phyloP scores from a whole-genome alignment of 2,113 vertebrate species.

The Seriola dumerili region DNA sequence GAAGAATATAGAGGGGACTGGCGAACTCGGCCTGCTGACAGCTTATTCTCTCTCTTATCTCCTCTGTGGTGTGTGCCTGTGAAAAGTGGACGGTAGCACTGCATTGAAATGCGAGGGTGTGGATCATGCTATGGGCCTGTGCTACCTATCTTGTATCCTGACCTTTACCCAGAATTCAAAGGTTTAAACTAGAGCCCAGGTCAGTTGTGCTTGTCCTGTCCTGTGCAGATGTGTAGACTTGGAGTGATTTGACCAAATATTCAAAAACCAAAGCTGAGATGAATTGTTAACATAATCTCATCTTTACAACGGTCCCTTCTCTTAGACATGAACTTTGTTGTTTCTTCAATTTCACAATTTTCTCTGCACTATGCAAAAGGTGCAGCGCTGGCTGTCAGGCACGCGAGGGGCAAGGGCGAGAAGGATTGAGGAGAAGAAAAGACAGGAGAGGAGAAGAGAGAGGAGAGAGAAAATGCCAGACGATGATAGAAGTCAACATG shows the following conservation, averaged over 20 bases:
- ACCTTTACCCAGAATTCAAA: constrained; percentile 53
- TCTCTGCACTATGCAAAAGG: not conserved
- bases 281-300: not conserved
- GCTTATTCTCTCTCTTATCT: constrained; percentile 82
- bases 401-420: no score
- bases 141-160: constrained; percentile 39
- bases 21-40: constrained; percentile 73
- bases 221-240: not conserved
- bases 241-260: not conserved
- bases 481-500: no score
- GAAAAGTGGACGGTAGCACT: constrained; percentile 72
- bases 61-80: constrained; percentile 63
- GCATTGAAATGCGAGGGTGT: constrained; percentile 62
- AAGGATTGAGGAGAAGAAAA: no score
- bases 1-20: constrained; percentile 82
- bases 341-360: not conserved
- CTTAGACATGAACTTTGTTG: no score
- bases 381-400: no score
- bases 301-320: not conserved
- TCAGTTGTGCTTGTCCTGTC: not conserved
- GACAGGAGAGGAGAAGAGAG: no score
- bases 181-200: constrained; percentile 2
- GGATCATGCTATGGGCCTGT: constrained; percentile 53
- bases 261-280: not conserved
- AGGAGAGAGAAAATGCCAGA: no score